Percentiles rank a stretch among this genome's conserved stretches.
Evolutionary conservation across 2,797 vertebrate genomes (phyloP).

Genomic region (Gadopsis marmoratus): DNA sequence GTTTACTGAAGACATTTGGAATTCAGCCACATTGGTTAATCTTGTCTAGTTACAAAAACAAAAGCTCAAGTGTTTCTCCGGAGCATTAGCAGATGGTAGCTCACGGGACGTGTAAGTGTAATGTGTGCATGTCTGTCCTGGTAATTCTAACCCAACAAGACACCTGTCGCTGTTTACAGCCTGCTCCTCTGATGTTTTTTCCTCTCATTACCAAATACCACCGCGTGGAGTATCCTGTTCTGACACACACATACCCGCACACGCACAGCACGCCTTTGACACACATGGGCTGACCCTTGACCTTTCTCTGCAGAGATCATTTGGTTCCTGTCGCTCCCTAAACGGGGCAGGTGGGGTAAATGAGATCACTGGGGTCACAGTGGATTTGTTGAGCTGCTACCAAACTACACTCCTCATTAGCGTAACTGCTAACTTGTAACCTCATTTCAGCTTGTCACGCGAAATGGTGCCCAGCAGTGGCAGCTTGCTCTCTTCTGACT

Average conservation of each 20-base stretch:
- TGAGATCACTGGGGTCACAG: conserved; percentile 70
- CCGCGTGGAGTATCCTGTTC: conserved; percentile 64
- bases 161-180: conserved; percentile 80
- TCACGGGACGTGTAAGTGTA: conserved; percentile 41
- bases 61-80: conserved; percentile 56
- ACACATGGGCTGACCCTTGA: conserved; percentile 72
- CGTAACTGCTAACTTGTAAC: conserved; percentile 20
- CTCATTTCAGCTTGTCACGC: conserved; percentile 20
- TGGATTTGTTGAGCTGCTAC: conserved; percentile 52
- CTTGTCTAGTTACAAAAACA: conserved; percentile 52
- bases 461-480: conserved; percentile 4
- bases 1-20: conserved; percentile 37
- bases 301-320: conserved; percentile 59
- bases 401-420: conserved; percentile 58
- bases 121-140: conserved; percentile 26
- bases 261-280: conserved; percentile 41
- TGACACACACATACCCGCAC: conserved; percentile 17
- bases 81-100: conserved; percentile 68
- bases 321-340: conserved; percentile 75
- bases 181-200: conserved; percentile 66
- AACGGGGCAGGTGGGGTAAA: conserved; percentile 64
- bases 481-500: conserved; percentile 4
- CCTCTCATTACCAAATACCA: conserved; percentile 83
- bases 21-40: conserved; percentile 22
- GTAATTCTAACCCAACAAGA: conserved; percentile 66